Conservation (phyloP, 1,140 invertebrate species). For the Thrips palmi region DNA sequence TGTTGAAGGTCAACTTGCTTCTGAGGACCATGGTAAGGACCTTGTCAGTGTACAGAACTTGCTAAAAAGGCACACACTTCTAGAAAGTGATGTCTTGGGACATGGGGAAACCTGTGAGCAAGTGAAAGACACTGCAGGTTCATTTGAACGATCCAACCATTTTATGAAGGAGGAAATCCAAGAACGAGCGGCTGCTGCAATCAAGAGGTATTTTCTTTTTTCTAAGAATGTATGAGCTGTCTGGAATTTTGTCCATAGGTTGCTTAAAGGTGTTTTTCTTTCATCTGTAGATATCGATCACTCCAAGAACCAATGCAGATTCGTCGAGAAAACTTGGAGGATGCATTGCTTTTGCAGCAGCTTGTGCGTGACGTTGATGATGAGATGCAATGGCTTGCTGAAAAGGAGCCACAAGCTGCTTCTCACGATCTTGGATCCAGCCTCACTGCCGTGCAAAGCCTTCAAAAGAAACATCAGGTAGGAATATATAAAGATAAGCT, state of each 20-base stretch:
- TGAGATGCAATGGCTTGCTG: slow-evolving; percentile 64
- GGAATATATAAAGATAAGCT: too few species aligned
- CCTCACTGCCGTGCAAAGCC: slow-evolving; percentile 78
- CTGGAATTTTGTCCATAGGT: not conserved
- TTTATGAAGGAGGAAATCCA: slow-evolving; percentile 74
- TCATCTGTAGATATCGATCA: slow-evolving; percentile 43
- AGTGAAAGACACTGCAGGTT: slow-evolving; percentile 52
- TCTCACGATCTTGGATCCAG: slow-evolving; percentile 60
- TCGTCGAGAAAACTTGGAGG: slow-evolving; percentile 72
- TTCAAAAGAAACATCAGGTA: slow-evolving; percentile 88
- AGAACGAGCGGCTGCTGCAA: slow-evolving; percentile 42
- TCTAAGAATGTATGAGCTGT: slow-evolving; percentile 1
- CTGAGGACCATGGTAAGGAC: slow-evolving; percentile 73
- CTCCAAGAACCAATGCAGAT: slow-evolving; percentile 80
- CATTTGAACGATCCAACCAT: slow-evolving; percentile 55
- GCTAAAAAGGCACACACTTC: slow-evolving; percentile 64
- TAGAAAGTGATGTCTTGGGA: slow-evolving; percentile 62
- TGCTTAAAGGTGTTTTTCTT: slow-evolving; percentile 1
- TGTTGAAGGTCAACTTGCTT: slow-evolving; percentile 59
- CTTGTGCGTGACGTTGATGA: slow-evolving; percentile 73
- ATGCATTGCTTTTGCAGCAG: slow-evolving; percentile 66
- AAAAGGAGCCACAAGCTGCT: slow-evolving; percentile 67
- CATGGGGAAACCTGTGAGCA: slow-evolving; percentile 60
- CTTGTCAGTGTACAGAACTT: slow-evolving; percentile 64
- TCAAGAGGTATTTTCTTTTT: slow-evolving; percentile 31